phyloP scores from a whole-genome alignment of 92 coral and sea anemone genomes.

The Parazoanthus darwini region DNA sequence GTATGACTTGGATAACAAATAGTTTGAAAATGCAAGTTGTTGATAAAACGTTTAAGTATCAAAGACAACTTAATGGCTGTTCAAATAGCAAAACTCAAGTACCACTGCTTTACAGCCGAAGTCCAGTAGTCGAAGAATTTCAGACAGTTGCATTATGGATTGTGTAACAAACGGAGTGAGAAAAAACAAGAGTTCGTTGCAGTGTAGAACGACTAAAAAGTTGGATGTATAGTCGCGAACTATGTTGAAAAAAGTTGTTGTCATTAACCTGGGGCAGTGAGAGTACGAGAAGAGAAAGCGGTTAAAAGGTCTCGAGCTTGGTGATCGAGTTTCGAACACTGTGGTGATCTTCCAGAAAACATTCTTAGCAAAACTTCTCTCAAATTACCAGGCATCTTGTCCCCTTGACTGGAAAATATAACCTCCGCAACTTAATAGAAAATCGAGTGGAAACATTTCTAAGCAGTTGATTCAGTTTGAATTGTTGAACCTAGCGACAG shows the following conservation, averaged over 20 bases:
- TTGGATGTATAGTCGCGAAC: neutral
- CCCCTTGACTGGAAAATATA: neutral
- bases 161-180: neutral
- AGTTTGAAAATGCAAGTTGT: neutral
- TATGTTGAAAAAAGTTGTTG: neutral
- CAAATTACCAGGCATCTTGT: neutral
- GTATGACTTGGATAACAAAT: neutral
- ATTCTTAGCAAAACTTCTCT: neutral
- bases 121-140: neutral
- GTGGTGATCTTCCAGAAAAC: neutral
- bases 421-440: neutral
- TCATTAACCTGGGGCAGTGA: neutral
- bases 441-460: neutral
- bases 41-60: neutral
- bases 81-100: neutral
- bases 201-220: neutral
- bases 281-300: neutral
- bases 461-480: neutral
- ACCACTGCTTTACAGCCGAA: neutral
- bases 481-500: neutral
- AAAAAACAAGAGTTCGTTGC: neutral
- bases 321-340: slow-evolving; percentile 9
- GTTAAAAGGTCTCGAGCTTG: neutral
- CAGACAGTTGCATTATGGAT: neutral
- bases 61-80: neutral